Conservation (phyloP, 2,888 invertebrate genomes). For the Cheilosia vulpina region DNA sequence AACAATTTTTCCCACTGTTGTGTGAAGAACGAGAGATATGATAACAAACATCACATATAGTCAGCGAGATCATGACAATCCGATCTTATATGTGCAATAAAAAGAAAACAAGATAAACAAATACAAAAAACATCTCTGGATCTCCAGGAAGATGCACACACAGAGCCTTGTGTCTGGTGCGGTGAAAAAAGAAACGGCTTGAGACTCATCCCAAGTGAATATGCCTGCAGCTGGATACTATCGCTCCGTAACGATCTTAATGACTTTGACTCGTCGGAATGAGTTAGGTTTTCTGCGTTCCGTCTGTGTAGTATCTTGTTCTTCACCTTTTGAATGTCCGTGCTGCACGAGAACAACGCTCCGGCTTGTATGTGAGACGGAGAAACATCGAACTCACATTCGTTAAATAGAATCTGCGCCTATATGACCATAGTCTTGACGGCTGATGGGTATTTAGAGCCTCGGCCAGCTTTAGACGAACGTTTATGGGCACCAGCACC, state of each 20-base stretch:
- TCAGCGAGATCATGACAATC: conserved; percentile 59
- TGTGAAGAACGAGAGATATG: conserved; percentile 54
- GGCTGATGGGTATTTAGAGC: conserved; percentile 48
- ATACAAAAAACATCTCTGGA: conserved; percentile 45
- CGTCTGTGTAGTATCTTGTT: conserved; percentile 33
- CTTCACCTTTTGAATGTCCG: conserved; percentile 60
- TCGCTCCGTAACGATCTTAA: conserved; percentile 74
- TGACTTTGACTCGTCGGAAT: conserved; percentile 71
- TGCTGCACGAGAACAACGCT: conserved; percentile 69
- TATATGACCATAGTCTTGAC: conserved; percentile 28
- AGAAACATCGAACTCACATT: conserved; percentile 68
- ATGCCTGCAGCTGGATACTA: conserved; percentile 71
- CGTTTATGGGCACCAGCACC: conserved; percentile 41
- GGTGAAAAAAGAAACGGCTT: conserved; percentile 6
- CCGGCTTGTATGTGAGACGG: conserved; percentile 40
- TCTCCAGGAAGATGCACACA: conserved; percentile 59
- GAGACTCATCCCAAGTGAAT: conserved; percentile 51
- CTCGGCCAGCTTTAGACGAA: conserved; percentile 19
- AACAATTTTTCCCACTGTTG: conserved; percentile 69
- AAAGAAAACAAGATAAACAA: conserved; percentile 62
- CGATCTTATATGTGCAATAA: conserved; percentile 67
- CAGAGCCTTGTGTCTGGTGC: conserved; percentile 11
- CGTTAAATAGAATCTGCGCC: conserved; percentile 45
- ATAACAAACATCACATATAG: conserved; percentile 53
- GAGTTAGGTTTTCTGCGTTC: conserved; percentile 58